Conservation (phyloP, 2,797 vertebrate species). For the Gambelia wislizenii region DNA sequence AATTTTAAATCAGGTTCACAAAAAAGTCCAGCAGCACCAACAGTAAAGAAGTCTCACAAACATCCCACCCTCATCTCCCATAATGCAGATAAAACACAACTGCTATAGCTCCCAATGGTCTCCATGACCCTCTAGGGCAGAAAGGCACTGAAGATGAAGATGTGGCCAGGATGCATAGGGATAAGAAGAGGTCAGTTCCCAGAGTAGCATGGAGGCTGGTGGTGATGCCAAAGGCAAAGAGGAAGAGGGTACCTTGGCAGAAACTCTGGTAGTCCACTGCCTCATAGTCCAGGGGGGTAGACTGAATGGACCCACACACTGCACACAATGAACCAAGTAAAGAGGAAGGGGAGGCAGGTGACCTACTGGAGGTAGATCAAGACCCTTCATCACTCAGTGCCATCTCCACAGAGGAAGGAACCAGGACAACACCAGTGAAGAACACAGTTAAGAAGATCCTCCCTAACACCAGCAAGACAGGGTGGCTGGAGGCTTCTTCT, state of each 20-base stretch:
- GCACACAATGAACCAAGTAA: constrained; percentile 17
- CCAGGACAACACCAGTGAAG: constrained; percentile 3
- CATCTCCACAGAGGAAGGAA: constrained; percentile 41
- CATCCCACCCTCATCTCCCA: no score
- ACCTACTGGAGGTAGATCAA: background rate
- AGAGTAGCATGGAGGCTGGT: background rate
- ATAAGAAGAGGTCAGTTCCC: background rate
- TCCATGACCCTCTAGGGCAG: background rate
- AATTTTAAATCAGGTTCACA: background rate
- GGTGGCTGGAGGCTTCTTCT: no score
- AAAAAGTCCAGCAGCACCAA: background rate
- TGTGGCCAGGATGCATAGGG: constrained; percentile 1
- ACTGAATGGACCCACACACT: constrained; percentile 52
- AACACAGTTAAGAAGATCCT: no score
- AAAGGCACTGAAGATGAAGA: background rate
- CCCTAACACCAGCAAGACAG: no score
- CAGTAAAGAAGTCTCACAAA: no score
- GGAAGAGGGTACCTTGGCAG: constrained; percentile 48
- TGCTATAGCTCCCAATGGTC: background rate
- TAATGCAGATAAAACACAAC: background rate
- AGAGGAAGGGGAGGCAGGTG: background rate
- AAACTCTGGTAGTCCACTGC: background rate
- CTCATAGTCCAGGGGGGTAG: constrained; percentile 20
- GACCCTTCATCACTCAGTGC: background rate
- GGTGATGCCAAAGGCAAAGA: constrained; percentile 52